Conservation (phyloP, 2,113 vertebrate species). For the Stercorarius parasiticus region DNA sequence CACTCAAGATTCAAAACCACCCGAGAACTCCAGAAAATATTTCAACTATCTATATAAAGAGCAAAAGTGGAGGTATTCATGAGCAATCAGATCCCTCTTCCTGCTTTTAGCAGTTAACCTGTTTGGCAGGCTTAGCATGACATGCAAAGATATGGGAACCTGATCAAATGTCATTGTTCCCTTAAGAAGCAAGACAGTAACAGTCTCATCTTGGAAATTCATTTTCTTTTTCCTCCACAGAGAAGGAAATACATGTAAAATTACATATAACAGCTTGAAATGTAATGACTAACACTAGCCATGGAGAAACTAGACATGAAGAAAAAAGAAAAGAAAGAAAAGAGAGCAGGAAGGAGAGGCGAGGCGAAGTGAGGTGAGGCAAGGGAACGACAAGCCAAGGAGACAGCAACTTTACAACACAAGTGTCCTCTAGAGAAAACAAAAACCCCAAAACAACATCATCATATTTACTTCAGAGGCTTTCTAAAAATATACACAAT, state of each 20-base stretch:
- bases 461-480: background rate
- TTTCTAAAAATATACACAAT: background rate
- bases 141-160: background rate
- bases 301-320: background rate
- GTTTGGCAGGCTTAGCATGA: background rate
- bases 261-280: background rate
- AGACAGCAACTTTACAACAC: background rate
- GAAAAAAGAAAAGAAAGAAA: background rate
- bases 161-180: background rate
- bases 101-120: background rate
- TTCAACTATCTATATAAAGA: background rate
- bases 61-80: background rate
- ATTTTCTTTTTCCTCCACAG: background rate
- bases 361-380: rapidly evolving
- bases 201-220: background rate
- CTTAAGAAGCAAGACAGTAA: background rate
- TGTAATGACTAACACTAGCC: background rate
- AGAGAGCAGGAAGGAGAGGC: background rate
- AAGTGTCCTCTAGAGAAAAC: background rate
- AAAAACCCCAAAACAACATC: background rate
- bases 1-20: background rate
- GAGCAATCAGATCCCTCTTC: background rate
- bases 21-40: background rate
- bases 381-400: background rate
- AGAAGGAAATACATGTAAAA: background rate